Conservation (phyloP, 2,888 invertebrate genomes). For the Iselma pallidipennis region DNA sequence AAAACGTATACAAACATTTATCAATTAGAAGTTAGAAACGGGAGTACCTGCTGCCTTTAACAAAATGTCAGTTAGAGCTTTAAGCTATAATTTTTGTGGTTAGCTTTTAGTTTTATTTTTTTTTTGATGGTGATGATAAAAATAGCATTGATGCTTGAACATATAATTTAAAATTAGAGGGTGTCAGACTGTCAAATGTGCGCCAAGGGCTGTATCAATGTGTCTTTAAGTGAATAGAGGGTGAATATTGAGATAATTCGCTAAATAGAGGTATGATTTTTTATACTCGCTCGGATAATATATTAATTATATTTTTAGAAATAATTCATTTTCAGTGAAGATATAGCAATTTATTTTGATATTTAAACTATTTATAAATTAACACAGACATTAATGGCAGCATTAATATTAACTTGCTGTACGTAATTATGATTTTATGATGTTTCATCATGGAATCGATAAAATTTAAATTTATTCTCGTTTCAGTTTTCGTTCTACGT, state of each 20-base stretch:
- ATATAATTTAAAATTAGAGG: neutral
- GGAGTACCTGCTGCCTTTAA: neutral
- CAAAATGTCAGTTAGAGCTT: neutral
- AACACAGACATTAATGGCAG: neutral
- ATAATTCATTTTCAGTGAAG: neutral
- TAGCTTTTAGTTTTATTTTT: no score
- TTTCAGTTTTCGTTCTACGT: constrained; percentile 1
- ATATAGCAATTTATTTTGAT: neutral
- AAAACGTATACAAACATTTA: no score
- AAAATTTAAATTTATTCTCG: neutral
- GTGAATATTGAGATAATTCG: neutral
- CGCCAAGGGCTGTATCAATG: neutral
- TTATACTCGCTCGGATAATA: neutral
- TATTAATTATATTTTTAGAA: neutral
- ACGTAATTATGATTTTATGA: constrained; percentile 1
- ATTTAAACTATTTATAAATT: constrained; percentile 1
- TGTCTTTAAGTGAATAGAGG: neutral
- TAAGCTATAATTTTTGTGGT: neutral
- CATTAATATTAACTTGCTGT: neutral
- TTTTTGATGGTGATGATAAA: neutral
- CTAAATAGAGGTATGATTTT: neutral
- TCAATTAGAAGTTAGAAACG: no score
- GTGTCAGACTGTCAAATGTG: neutral
- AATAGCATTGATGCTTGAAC: neutral
- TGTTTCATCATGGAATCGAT: neutral